Percentiles rank a stretch among this genome's conserved stretches.
These are phyloP conservation scores for Ditula angustiorana DNA, from an alignment of 2,888 invertebrate genomes.

Conservation along the genomic window DNA sequence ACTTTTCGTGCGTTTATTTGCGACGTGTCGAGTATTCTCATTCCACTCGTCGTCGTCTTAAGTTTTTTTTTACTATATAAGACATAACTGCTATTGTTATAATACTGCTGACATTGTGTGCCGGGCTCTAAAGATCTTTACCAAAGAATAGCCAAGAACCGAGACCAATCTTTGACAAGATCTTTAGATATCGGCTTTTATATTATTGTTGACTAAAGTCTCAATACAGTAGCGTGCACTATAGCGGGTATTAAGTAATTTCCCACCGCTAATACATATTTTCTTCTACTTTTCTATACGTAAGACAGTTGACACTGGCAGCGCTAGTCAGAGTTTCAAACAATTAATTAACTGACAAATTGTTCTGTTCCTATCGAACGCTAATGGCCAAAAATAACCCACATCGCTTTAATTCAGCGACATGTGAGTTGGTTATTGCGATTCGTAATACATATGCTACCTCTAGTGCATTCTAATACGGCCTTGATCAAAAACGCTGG, in stretches of 20 bases:
- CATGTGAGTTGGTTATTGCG: constrained; percentile 6
- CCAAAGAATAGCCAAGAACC: not conserved
- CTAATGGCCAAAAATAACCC: not conserved
- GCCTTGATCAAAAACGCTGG: constrained; percentile 6
- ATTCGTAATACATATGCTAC: constrained; percentile 12
- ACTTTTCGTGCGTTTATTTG: constrained; percentile 41
- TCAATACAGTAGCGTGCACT: constrained; percentile 64
- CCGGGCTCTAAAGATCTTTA: constrained; percentile 15
- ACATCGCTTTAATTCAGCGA: not conserved
- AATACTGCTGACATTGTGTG: constrained; percentile 4
- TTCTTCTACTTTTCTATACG: constrained; percentile 60
- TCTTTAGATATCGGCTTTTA: constrained; percentile 12
- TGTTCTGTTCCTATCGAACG: constrained; percentile 2
- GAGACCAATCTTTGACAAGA: constrained; percentile 6
- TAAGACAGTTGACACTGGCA: constrained; percentile 58
- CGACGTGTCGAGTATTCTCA: not conserved
- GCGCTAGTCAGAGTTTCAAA: constrained; percentile 45
- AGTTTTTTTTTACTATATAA: not conserved
- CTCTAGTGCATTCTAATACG: constrained; percentile 4
- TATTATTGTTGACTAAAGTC: constrained; percentile 51
- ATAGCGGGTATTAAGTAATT: constrained; percentile 73
- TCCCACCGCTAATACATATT: constrained; percentile 79
- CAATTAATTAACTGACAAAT: constrained; percentile 37
- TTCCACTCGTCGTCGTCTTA: not conserved
- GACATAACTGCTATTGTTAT: constrained; percentile 8